Evolutionary conservation across 2,113 vertebrate genomes (phyloP), one percentile per base, ranked within the genome.

Genomic region (Caretta caretta): DNA sequence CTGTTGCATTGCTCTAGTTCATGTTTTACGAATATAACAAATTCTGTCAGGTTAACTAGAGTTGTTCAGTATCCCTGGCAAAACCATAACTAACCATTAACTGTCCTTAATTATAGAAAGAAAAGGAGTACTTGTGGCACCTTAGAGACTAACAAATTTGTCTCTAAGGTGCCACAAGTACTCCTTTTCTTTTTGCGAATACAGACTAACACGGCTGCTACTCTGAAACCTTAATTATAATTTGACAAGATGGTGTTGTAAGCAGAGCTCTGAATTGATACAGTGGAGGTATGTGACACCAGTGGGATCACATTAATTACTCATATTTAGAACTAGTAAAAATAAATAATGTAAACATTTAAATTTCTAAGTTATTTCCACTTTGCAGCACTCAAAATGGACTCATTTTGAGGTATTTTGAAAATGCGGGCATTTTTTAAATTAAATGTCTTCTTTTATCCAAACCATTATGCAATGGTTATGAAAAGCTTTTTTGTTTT

Each of bases 1-100:
- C 89, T 62, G 80, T 48, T 75, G 92, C 50, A 9, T 80, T 88
- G 86, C 83, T 90, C 72, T 50, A 42, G 90, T 82, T 92, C 87
- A 12, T 3, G 0, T 94, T 95, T 83, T 76, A 56, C 83, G 90
- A 94, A 0, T 65, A 0, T 9, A 89, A 81, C 49, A 90, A 91
- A 57, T 84, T 75, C 24, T 22, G 65, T 78, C 93, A 57, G 87
- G 93, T 31, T 96, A 89, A 83, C 65, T 84, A 19, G 12, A 62
- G 53, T 84, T 94, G 85, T 92, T 88, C 83, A 10, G 92, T 97
- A 93, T n/a, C 96, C 90, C 88, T 87, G 93, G 90, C 90, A 96
- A 96, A 94, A 48, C 46, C 5, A 11, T 84, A 0, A 0, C 90
- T 97, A 97, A 97, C 42, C 42, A 42, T 97, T 96, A 97, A 94